phyloP scores from a whole-genome alignment of 1,140 invertebrate species.

The Drosophila guanche region DNA sequence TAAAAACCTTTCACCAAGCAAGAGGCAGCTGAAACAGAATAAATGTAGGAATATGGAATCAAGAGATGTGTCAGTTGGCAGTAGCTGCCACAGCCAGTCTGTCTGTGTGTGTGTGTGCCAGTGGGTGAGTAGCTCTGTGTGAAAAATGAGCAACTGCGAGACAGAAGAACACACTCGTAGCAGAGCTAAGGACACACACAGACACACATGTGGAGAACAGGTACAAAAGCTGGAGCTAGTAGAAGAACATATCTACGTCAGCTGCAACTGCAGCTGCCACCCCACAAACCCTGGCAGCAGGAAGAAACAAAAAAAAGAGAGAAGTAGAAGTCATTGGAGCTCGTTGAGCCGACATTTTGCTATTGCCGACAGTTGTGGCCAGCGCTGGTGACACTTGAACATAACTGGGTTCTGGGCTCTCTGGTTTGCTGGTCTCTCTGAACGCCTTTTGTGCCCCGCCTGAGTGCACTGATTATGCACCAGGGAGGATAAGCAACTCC shows the following conservation, averaged over 20 bases:
- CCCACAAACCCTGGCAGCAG: background rate
- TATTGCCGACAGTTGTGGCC: conserved; percentile 63
- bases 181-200: conserved; percentile 13
- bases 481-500: conserved; percentile 15
- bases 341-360: conserved; percentile 50
- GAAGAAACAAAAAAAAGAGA: conserved; percentile 4
- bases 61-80: conserved; percentile 44
- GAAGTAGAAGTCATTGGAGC: conserved; percentile 8
- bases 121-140: background rate
- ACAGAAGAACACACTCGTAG: conserved; percentile 12
- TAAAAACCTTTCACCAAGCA: conserved; percentile 51
- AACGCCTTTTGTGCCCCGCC: conserved; percentile 44
- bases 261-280: conserved; percentile 2
- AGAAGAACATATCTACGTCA: conserved; percentile 38
- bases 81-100: conserved; percentile 4
- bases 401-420: conserved; percentile 58
- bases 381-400: conserved; percentile 62
- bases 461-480: conserved; percentile 67
- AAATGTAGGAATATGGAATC: conserved; percentile 37
- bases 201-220: conserved; percentile 38
- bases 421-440: background rate
- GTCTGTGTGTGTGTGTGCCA: conserved; percentile 4
- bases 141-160: conserved; percentile 58
- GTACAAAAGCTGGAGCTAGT: conserved; percentile 48
- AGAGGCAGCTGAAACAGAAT: conserved; percentile 11